Base-by-base conservation (phyloP, 1,140 invertebrate species). In the Phymorhynchus buccinoides region DNA sequence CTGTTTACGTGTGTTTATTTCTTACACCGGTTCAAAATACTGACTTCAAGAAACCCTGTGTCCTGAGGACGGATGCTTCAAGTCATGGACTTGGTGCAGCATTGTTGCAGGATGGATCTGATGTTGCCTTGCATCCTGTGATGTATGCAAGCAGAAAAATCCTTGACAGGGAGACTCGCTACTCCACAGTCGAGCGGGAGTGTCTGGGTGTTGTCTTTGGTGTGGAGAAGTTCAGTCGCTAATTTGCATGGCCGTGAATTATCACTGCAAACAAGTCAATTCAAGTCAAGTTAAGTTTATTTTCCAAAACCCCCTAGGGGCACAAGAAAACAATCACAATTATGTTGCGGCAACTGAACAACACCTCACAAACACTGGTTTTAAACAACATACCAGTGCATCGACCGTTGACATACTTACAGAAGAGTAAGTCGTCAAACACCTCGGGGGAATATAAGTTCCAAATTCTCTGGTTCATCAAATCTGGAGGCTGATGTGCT, bases 141-240 rank as follows among this genome's bases (percentile, higher is more conserved):
- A 87, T 86, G 6, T 91, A 87, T 80, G 83, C 81, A 2, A 87
- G 85, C 52, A 87, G 84, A 42, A 88, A 87, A 35, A 44, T 89
- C 6, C 32, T 71, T 2, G 12, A 37, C 22, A 37, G 78, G 27
- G 85, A 90, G 75, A 62, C 44, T 39, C 87, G 86, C 16, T 93
- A 94, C 84, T 89, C 89, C 0, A 92, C 90, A 0, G 92, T 91
- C 16, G 94, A 95, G 85, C 89, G 88, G 81, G 93, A 94, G 87
- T 88, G 87, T 78, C 84, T 93, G 42, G 93, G 92, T 16, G 81
- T 94, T 14, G 89, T 94, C 16, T 94, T 87, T 86, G 89, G 90
- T 12, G 84, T 94, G 18, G 82, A 91, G 52, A 93, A 93, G 73
- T 94, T 94, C 84, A 77, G 90, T 30, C 86, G 86, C 22, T 95